These are phyloP conservation scores for Onthophagus taurus DNA, from an alignment of 1,140 invertebrate genomes.

Conservation along the genomic window DNA sequence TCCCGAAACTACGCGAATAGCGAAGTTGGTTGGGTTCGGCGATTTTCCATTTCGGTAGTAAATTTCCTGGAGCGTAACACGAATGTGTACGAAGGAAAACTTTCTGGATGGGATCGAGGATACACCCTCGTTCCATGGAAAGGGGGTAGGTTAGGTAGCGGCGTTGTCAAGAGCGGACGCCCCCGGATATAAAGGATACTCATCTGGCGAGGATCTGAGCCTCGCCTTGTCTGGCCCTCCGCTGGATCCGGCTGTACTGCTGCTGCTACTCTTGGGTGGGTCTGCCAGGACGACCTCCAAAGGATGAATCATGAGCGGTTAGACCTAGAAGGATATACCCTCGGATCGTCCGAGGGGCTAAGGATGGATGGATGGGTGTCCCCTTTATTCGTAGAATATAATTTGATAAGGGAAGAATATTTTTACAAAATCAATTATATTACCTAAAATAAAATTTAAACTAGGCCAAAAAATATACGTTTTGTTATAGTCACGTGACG, in stretches of 20 bases:
- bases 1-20: too few relatives aligned
- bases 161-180: slow-evolving; percentile 22
- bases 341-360: slow-evolving; percentile 19
- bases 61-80: slow-evolving; percentile 12
- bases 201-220: slow-evolving; percentile 20
- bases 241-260: too few relatives aligned
- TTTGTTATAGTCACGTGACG: too few relatives aligned
- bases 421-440: too few relatives aligned
- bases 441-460: too few relatives aligned
- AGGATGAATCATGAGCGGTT: slow-evolving; percentile 24
- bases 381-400: slow-evolving; percentile 19
- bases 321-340: slow-evolving; percentile 20
- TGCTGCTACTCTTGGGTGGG: too few relatives aligned
- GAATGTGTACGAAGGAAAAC: slow-evolving; percentile 9
- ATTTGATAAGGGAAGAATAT: too few relatives aligned
- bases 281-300: slow-evolving; percentile 19
- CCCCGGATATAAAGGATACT: slow-evolving; percentile 24
- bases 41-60: slow-evolving; percentile 6
- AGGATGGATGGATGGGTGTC: slow-evolving; percentile 21
- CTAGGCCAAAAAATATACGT: too few relatives aligned
- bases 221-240: slow-evolving; percentile 15
- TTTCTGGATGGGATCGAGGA: too few relatives aligned
- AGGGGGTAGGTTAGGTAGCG: slow-evolving; percentile 16
- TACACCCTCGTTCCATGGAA: too few relatives aligned
- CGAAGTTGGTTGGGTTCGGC: background rate